These are phyloP conservation scores for Candidula unifasciata DNA, from an alignment of 2,888 invertebrate genomes.

Conservation along the genomic window DNA sequence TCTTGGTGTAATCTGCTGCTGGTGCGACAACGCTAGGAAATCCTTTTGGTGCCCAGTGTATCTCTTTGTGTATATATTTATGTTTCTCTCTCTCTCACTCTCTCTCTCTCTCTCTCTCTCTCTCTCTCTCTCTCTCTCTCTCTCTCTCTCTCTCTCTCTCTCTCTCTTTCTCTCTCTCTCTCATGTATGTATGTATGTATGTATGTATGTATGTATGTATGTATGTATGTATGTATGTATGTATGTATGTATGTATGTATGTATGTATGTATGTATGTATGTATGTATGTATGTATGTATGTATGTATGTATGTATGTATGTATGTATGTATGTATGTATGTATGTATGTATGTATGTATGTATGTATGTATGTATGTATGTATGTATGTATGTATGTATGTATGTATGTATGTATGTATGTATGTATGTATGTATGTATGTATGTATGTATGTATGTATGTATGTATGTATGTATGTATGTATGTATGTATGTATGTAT, in stretches of 20 bases:
- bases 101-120: too few species aligned
- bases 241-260: constrained; percentile 2
- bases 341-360: neutral
- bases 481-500: neutral
- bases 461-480: neutral
- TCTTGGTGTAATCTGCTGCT: too few species aligned
- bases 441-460: neutral
- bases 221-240: constrained; percentile 13
- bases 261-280: neutral
- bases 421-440: neutral
- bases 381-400: neutral
- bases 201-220: neutral
- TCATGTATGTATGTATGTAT: too few species aligned
- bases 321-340: neutral
- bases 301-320: neutral
- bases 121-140: too few species aligned
- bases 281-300: neutral
- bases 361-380: neutral
- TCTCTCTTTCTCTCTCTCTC: too few species aligned
- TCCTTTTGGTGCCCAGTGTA: too few species aligned
- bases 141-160: too few species aligned
- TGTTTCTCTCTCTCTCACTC: too few species aligned
- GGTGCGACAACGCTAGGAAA: too few species aligned
- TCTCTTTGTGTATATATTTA: too few species aligned
- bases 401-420: neutral